phyloP scores from a whole-genome alignment of 2,888 invertebrate genomes.

The Copidosoma aretas region DNA sequence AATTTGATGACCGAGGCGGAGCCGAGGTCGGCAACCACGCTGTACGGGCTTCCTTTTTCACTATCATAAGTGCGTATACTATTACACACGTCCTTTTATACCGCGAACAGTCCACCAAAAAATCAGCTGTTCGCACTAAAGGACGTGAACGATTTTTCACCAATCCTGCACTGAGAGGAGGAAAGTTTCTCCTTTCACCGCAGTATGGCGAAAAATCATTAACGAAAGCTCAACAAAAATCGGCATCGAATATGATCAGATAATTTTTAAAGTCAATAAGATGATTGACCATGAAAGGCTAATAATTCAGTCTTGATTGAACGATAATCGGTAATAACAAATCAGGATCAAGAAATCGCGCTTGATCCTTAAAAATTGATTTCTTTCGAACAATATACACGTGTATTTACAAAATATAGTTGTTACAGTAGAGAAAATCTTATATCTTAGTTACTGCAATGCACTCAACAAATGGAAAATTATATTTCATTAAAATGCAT shows the following conservation, averaged over 20 bases:
- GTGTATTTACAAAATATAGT: constrained; percentile 35
- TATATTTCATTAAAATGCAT: constrained; percentile 13
- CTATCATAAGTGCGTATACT: too few species aligned
- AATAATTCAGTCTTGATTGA: constrained; percentile 37
- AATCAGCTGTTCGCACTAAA: too few species aligned
- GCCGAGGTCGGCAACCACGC: too few species aligned
- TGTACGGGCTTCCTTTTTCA: too few species aligned
- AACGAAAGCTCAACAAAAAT: constrained; percentile 9
- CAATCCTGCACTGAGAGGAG: too few species aligned
- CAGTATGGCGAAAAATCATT: too few species aligned
- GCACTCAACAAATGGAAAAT: constrained; percentile 11
- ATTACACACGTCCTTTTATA: too few species aligned
- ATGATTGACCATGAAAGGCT: constrained; percentile 31
- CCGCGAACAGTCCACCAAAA: too few species aligned
- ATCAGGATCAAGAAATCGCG: constrained; percentile 15
- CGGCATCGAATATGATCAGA: constrained; percentile 13
- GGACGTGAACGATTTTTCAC: too few species aligned
- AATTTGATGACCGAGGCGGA: too few species aligned
- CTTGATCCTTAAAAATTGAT: constrained; percentile 25
- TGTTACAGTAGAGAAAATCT: constrained; percentile 31
- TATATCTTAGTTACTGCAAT: constrained; percentile 20
- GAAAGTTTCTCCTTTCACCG: too few species aligned
- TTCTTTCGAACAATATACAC: constrained; percentile 28
- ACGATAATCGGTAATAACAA: constrained; percentile 31
- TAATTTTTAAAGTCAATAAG: constrained; percentile 16